These are phyloP conservation scores for Beris morrisii DNA, from an alignment of 2,888 invertebrate genomes.

Conservation along the genomic window DNA sequence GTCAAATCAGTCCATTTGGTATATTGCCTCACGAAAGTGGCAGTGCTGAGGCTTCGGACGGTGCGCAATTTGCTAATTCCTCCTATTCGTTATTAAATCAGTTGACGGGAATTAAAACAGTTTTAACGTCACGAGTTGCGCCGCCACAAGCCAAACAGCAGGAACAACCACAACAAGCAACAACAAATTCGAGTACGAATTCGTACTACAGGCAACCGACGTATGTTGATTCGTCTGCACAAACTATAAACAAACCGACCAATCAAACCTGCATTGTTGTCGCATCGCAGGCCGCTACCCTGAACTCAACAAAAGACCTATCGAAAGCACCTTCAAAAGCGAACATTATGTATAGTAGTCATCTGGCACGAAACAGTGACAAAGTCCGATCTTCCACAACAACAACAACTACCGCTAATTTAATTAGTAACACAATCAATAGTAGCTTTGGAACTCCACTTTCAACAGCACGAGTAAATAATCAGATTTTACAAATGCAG, in stretches of 20 bases:
- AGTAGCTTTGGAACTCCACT: conserved; percentile 30
- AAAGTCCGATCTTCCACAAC: conserved; percentile 10
- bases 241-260: conserved; percentile 56
- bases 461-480: conserved; percentile 52
- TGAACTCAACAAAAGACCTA: conserved; percentile 15
- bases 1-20: conserved; percentile 62
- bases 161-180: background rate
- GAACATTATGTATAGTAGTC: conserved; percentile 20
- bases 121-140: conserved; percentile 49
- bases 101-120: conserved; percentile 50
- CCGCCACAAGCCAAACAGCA: conserved; percentile 21
- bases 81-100: conserved; percentile 60
- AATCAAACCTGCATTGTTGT: conserved; percentile 33
- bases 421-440: conserved; percentile 39
- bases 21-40: conserved; percentile 74
- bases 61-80: conserved; percentile 47
- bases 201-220: conserved; percentile 65
- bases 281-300: conserved; percentile 20
- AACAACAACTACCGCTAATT: background rate
- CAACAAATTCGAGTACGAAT: conserved; percentile 12
- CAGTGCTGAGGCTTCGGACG: conserved; percentile 60
- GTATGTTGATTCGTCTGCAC: conserved; percentile 59
- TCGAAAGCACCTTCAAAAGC: conserved; percentile 10
- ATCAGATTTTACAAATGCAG: conserved; percentile 55
- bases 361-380: conserved; percentile 25